Base-by-base conservation (phyloP, 2,888 invertebrate genomes). In the Scaeva pyrastri region DNA sequence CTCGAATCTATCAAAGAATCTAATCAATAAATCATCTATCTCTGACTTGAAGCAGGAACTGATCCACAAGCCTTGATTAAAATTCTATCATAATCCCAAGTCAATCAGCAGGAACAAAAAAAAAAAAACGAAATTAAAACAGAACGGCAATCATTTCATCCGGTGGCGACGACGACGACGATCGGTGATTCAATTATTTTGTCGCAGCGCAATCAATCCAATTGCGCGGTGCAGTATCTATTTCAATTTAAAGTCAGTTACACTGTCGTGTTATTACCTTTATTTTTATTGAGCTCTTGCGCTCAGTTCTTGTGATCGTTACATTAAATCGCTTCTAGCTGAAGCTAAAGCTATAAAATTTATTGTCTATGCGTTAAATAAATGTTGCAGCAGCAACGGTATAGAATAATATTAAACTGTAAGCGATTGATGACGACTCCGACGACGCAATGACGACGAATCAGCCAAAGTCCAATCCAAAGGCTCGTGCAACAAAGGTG, bases 111-210 rank as follows among this genome's bases (percentile, higher is more conserved):
- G 19, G 21, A 39, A 36, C 41, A 52, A 23, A 4, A 16, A 16
- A 39, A 16, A 16, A 45, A 36, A 19, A 39, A 66, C 19, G 39
- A 55, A 14, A 10, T 60, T 31, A n/a, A 66, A 36, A 21, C 52
- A 60, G 41, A 70, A 77, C 23, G 11, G n/a, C 71, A 73, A 73
- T 73, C 73, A 79, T 73, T 78, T 81, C 76, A 76, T 85, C 85
- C 81, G 85, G 81, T 85, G 85, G 80, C 78, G 39, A 10, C 10
- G 39, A 39, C 31, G 31, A 39, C 10, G 12, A 39, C 39, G 11
- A 10, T 12, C 1, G 73, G 80, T 85, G 85, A 85, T 81, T 80
- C 68, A 73, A 85, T 85, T 75, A 80, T 71, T 85, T 76, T 76
- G 60, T 76, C 58, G 72, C 70, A 66, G 83, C 64, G 83, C 64